Evolutionary conservation across 92 coral and sea anemone species (phyloP).

Genomic region (Actinernus sp.): DNA sequence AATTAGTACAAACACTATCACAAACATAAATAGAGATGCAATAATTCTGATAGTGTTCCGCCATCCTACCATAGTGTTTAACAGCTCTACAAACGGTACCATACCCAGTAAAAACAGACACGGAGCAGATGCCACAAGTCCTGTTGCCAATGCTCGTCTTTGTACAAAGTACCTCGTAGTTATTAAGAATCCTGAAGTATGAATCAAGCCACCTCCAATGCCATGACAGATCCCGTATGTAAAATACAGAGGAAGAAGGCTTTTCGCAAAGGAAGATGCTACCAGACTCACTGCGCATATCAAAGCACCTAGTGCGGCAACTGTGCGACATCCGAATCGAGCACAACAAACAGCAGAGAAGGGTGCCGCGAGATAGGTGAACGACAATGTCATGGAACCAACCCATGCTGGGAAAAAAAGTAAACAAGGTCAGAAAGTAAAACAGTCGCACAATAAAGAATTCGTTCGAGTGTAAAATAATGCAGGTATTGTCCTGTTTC

Average conservation of each 20-base stretch:
- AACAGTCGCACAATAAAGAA: no score
- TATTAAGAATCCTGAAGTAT: conserved; percentile 41
- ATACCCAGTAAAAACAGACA: conserved; percentile 35
- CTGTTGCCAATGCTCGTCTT: conserved; percentile 63
- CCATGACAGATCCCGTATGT: conserved; percentile 66
- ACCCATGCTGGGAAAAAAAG: conserved; percentile 59
- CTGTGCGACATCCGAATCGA: conserved; percentile 58
- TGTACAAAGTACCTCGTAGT: conserved; percentile 49
- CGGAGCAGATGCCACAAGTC: conserved; percentile 60
- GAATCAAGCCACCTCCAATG: conserved; percentile 56
- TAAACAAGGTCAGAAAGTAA: no score
- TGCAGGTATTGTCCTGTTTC: no score
- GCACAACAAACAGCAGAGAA: conserved; percentile 27
- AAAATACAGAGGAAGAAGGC: conserved; percentile 26
- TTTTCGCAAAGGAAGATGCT: conserved; percentile 50
- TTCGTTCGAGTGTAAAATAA: no score
- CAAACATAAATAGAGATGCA: conserved; percentile 1
- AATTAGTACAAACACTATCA: background rate
- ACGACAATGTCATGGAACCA: conserved; percentile 51
- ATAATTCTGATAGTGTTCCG: conserved; percentile 45
- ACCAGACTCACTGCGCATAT: conserved; percentile 48
- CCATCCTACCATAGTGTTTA: conserved; percentile 33
- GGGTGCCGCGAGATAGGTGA: conserved; percentile 58
- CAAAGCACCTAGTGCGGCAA: conserved; percentile 52
- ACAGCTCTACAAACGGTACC: conserved; percentile 36